Evolutionary conservation across 2,113 vertebrate genomes (phyloP), one percentile per base, ranked within the genome.

Genomic region (Fulica atra): DNA sequence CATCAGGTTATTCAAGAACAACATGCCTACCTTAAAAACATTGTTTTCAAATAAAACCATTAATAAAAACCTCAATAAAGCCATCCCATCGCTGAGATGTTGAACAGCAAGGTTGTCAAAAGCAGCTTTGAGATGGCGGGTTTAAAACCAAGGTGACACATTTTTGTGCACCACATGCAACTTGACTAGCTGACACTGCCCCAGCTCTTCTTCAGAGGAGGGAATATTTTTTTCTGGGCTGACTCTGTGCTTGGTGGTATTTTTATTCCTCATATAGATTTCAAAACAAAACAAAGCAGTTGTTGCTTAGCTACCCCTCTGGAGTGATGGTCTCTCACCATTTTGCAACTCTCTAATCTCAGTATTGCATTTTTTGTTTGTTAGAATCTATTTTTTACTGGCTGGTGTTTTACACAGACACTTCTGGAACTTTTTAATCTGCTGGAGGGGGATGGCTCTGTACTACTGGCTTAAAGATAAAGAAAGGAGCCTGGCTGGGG

Each of bases 261-360:
- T 96, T 97, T 96, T 95, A 59, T 85, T 95, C 92, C 96, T 93
- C 92, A 28, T 93, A 91, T 85, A 94, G 91, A 95, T 95, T 97
- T 95, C 96, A 92, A 95, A 96, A 94, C 93, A 95, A 95, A 97
- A 96, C 92, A 96, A 88, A 95, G 84, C 70, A 66, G 60, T 88
- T 93, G 96, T 97, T 94, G 96, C 96, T 91, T 96, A 95, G 96
- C 56, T 96, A 94, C 92, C 7, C 25, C 63, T 87, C 81, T 84
- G 53, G 72, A 87, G 95, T 72, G 73, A 86, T 86, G 83, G 72
- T 81, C 81, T 95, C 73, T 82, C 92, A 92, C 60, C 61, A 13
- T 96, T 94, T 94, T 96, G 95, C 88, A 94, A 87, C 53, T 92
- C 81, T 93, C 76, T 93, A 87, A 96, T 95, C 70, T 94, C 86